phyloP scores from a whole-genome alignment of 2,113 vertebrate genomes.

The Trachemys scripta region DNA sequence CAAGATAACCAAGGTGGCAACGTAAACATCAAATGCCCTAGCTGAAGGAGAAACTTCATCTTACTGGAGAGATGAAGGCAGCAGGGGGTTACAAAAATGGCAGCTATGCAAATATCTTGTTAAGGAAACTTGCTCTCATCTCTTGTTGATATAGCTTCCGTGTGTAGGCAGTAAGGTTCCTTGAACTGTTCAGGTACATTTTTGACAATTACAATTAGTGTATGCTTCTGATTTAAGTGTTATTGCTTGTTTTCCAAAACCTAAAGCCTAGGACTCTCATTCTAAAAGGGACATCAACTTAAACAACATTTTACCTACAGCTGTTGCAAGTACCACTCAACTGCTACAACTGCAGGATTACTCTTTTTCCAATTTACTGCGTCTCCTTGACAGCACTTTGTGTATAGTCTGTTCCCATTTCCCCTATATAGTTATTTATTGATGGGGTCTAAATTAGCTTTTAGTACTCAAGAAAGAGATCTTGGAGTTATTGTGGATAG shows the following conservation, averaged over 20 bases:
- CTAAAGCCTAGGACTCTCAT: slow-evolving; percentile 12
- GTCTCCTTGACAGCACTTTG: background rate
- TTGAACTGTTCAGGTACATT: background rate
- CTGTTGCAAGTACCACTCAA: background rate
- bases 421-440: background rate
- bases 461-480: too few species aligned
- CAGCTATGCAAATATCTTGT: background rate
- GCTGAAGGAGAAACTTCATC: background rate
- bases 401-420: background rate
- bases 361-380: background rate
- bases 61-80: background rate
- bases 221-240: background rate
- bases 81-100: background rate
- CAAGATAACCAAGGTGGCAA: background rate
- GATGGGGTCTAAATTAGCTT: too few species aligned
- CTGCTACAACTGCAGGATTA: background rate
- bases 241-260: slow-evolving; percentile 2
- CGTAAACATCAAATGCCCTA: background rate
- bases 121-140: background rate
- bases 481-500: too few species aligned
- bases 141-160: background rate
- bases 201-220: background rate
- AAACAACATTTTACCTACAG: background rate
- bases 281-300: slow-evolving; percentile 22
- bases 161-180: background rate